Percentiles rank a stretch among this genome's conserved stretches.
Conservation (phyloP, 2,113 vertebrate genomes). For the Hippolais icterina region DNA sequence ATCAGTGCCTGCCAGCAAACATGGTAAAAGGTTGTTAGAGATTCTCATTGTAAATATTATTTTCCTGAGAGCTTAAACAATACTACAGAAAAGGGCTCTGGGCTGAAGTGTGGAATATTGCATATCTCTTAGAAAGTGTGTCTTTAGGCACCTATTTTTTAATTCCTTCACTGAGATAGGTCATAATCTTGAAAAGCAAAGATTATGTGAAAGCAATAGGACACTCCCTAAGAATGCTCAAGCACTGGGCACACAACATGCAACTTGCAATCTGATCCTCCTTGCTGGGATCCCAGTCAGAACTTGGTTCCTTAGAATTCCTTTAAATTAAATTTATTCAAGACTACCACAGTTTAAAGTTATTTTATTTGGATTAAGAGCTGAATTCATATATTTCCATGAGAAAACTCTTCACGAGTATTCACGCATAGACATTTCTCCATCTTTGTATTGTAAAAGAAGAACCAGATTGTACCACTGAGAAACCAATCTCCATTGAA, state of each 20-base stretch:
- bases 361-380: not conserved
- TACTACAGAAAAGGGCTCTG: not conserved
- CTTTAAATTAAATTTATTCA: not conserved
- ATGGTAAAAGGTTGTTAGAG: not conserved
- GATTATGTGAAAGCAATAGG: not conserved
- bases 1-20: not conserved
- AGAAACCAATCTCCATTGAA: not conserved
- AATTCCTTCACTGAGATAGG: not conserved
- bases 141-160: conserved; percentile 30
- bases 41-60: conserved; percentile 18
- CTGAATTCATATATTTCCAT: not conserved
- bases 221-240: not conserved
- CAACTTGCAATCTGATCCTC: not conserved
- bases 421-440: not conserved
- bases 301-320: not conserved
- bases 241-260: not conserved
- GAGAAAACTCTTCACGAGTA: not conserved
- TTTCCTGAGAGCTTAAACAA: conserved; percentile 19
- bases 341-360: not conserved
- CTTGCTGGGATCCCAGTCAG: not conserved
- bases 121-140: not conserved
- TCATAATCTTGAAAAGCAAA: not conserved
- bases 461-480: not conserved
- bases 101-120: not conserved
- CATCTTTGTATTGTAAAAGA: not conserved